Percentiles rank a stretch among this genome's conserved stretches.
Conservation (phyloP, 2,113 vertebrate genomes). For the Pipa parva region DNA sequence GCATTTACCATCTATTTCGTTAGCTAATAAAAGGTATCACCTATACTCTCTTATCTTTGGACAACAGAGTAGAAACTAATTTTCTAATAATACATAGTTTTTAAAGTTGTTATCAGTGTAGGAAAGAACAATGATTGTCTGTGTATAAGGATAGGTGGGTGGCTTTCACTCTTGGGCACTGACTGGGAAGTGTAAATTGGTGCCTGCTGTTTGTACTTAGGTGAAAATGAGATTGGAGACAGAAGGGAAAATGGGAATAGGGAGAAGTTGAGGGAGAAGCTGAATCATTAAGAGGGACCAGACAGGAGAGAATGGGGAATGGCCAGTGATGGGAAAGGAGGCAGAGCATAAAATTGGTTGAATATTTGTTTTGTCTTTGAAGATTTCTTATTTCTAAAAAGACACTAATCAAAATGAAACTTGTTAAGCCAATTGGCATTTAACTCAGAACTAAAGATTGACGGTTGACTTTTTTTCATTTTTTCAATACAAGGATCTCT, state of each 20-base stretch:
- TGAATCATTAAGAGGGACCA: not conserved
- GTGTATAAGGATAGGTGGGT: not conserved
- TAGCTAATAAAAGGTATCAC: too few species aligned
- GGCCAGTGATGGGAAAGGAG: not conserved
- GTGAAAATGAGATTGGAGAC: constrained; percentile 40
- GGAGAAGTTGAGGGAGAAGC: not conserved
- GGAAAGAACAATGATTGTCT: not conserved
- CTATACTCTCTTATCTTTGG: too few species aligned
- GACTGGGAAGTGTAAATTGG: constrained; percentile 26
- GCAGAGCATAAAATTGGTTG: not conserved
- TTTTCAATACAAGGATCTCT: too few species aligned
- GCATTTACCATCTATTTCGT: too few species aligned
- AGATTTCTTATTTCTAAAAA: too few species aligned
- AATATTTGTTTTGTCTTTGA: too few species aligned
- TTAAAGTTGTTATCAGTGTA: not conserved
- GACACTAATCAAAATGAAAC: too few species aligned
- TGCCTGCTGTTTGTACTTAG: constrained; percentile 22
- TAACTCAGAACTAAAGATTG: too few species aligned
- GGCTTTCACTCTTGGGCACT: not conserved
- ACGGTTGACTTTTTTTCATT: too few species aligned
- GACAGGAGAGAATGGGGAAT: not conserved
- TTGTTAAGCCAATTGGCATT: too few species aligned
- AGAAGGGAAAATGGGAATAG: not conserved
- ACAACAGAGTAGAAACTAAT: too few species aligned
- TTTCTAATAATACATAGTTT: too few species aligned